These are phyloP conservation scores for Drosophila nikananu DNA, from an alignment of 1,140 invertebrate genomes.

Conservation along the genomic window DNA sequence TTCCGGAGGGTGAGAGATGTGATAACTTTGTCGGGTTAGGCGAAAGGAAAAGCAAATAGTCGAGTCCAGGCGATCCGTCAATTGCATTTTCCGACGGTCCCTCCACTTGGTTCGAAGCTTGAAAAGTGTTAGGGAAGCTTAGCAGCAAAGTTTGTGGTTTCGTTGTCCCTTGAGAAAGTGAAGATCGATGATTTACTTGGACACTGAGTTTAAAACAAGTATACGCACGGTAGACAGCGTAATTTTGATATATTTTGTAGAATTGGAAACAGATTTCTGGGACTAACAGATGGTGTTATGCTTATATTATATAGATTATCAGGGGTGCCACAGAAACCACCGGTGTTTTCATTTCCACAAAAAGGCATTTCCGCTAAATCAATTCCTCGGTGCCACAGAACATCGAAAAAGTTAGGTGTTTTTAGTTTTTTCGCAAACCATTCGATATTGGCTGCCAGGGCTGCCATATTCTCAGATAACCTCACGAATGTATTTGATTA, in stretches of 20 bases:
- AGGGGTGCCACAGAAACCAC: too few species aligned
- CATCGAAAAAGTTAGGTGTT: too few species aligned
- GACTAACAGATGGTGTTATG: background rate
- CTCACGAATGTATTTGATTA: too few species aligned
- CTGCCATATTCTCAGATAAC: too few species aligned
- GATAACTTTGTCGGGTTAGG: constrained; percentile 36
- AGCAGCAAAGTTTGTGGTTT: constrained; percentile 5
- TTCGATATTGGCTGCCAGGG: too few species aligned
- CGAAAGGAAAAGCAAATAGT: constrained; percentile 16
- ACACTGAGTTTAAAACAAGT: background rate
- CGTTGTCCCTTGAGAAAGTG: background rate
- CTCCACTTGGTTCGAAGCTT: background rate
- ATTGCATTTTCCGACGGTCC: constrained; percentile 6
- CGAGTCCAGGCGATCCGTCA: constrained; percentile 19
- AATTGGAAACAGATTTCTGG: background rate
- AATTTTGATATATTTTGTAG: background rate
- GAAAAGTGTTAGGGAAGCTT: background rate
- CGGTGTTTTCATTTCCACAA: too few species aligned
- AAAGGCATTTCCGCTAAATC: too few species aligned
- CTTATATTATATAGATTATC: too few species aligned
- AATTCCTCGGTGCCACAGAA: too few species aligned
- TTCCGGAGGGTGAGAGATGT: constrained; percentile 30
- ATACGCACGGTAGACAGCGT: background rate
- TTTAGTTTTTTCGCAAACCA: too few species aligned
- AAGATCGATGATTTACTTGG: constrained; percentile 19